Evolutionary conservation across 2,113 vertebrate species (phyloP).

Genomic region (Peromyscus californicus): DNA sequence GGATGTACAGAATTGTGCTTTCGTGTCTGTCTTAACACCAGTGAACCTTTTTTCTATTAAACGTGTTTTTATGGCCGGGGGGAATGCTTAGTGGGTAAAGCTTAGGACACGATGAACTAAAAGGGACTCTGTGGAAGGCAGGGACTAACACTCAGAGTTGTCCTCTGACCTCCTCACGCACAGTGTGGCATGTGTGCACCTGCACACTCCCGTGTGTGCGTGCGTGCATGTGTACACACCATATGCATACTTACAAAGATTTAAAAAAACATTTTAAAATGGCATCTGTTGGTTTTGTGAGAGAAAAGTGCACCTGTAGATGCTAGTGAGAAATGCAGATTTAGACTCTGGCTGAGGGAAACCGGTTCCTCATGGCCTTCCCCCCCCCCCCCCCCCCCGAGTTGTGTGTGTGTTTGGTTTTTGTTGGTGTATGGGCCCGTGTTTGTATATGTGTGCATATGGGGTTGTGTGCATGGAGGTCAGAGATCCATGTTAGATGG

Average conservation of each 20-base stretch:
- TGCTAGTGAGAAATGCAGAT: neutral
- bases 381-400: too few species aligned
- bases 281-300: neutral
- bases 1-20: neutral
- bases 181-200: neutral
- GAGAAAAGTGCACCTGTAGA: neutral
- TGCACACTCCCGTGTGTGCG: neutral
- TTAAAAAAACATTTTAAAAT: constrained; percentile 20
- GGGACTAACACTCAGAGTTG: neutral
- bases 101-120: too few species aligned
- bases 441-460: neutral
- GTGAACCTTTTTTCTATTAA: neutral
- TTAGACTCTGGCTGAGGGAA: neutral
- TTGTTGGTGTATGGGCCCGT: neutral
- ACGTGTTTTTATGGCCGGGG: neutral
- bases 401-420: neutral
- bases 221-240: neutral
- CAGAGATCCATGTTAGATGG: neutral
- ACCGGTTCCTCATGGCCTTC: neutral
- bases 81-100: neutral
- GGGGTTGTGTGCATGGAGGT: neutral
- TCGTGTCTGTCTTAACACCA: neutral
- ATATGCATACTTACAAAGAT: neutral
- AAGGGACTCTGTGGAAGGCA: neutral
- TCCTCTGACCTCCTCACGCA: neutral